phyloP scores from a whole-genome alignment of 2,797 vertebrate genomes.

The Lepus oiostolus region DNA sequence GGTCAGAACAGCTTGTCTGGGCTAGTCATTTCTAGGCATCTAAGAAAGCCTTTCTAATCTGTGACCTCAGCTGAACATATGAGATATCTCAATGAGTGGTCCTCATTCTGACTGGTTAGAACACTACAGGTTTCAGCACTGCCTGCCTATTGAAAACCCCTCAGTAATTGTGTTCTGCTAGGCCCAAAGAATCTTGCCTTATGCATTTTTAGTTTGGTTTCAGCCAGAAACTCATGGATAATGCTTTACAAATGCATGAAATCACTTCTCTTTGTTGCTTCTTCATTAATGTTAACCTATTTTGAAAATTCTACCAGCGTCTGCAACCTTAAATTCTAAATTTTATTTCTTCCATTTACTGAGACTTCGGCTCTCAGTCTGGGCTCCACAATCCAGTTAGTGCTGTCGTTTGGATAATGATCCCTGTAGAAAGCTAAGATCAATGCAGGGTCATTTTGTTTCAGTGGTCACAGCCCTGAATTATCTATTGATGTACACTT shows the following conservation, averaged over 20 bases:
- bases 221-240: background rate
- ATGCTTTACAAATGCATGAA: background rate
- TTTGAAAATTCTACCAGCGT: background rate
- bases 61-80: background rate
- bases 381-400: background rate
- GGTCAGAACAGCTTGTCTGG: background rate
- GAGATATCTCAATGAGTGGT: background rate
- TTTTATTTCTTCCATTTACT: background rate
- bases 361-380: background rate
- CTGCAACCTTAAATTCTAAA: background rate
- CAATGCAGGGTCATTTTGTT: background rate
- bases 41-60: background rate
- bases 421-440: background rate
- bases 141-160: background rate
- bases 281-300: background rate
- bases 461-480: background rate
- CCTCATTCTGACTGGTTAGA: background rate
- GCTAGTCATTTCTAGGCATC: background rate
- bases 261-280: background rate
- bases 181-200: background rate
- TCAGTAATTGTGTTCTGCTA: background rate
- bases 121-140: no score
- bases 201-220: background rate
- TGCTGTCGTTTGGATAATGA: background rate
- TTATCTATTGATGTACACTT: background rate